A percentile compares a stretch with the other conserved stretches of the same genome.
phyloP scores from a whole-genome alignment of 1,140 invertebrate genomes.

The Pseudomyrmex sp. region DNA sequence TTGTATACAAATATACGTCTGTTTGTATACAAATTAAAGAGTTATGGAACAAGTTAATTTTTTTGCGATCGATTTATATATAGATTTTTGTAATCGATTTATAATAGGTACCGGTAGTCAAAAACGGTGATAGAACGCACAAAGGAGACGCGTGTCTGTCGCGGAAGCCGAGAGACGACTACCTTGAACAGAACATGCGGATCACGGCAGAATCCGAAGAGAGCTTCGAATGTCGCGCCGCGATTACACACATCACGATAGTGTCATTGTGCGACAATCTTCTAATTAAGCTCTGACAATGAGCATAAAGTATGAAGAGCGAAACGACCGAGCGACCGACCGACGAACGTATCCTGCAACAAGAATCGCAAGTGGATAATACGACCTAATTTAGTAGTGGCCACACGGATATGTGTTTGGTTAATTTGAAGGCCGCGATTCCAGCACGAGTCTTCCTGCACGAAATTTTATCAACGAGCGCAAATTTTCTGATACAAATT shows the following conservation, averaged over 20 bases:
- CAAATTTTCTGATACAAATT: background rate
- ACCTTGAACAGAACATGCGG: slow-evolving; percentile 55
- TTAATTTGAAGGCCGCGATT: slow-evolving; percentile 59
- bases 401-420: slow-evolving; percentile 63
- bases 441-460: slow-evolving; percentile 35
- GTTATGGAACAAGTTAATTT: background rate
- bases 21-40: too few relatives aligned
- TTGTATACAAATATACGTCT: too few relatives aligned
- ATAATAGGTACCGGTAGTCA: too few relatives aligned
- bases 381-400: slow-evolving; percentile 79
- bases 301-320: slow-evolving; percentile 71
- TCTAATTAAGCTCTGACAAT: slow-evolving; percentile 77
- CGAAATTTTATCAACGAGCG: slow-evolving; percentile 51
- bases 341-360: slow-evolving; percentile 50
- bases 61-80: background rate
- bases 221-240: slow-evolving; percentile 47
- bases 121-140: background rate
- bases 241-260: slow-evolving; percentile 69
- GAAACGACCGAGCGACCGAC: slow-evolving; percentile 37
- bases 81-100: background rate
- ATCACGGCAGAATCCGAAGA: slow-evolving; percentile 25
- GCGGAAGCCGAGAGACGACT: slow-evolving; percentile 62
- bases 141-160: slow-evolving; percentile 7
- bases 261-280: slow-evolving; percentile 77
- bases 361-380: slow-evolving; percentile 82